phyloP scores from a whole-genome alignment of 1,140 invertebrate species.

The Drusus annulatus region DNA sequence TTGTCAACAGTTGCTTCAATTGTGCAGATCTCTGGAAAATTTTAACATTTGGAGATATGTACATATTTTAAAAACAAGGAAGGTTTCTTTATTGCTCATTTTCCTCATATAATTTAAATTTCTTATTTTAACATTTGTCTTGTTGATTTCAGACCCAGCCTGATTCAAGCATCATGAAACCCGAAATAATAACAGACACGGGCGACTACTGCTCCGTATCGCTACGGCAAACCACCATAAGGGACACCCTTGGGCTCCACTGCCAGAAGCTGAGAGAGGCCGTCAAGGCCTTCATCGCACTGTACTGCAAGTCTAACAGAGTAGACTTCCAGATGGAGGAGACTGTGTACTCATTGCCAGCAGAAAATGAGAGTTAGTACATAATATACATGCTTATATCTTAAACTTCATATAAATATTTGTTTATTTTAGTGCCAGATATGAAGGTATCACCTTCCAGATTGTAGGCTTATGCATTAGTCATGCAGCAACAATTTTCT shows the following conservation, averaged over 20 bases:
- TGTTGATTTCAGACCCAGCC: slow-evolving; percentile 66
- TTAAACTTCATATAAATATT: no score
- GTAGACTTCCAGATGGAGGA: slow-evolving; percentile 67
- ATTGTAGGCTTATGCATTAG: no score
- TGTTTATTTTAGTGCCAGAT: no score
- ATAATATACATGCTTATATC: no score
- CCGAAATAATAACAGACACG: slow-evolving; percentile 73
- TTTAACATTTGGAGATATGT: no score
- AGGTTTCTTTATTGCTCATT: no score
- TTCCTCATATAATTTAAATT: no score
- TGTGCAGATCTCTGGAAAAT: no score
- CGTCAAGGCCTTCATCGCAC: slow-evolving; percentile 64
- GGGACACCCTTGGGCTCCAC: slow-evolving; percentile 63
- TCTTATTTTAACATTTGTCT: slow-evolving; percentile 8
- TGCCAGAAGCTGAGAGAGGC: slow-evolving; percentile 66
- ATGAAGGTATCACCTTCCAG: no score
- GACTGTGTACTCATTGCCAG: slow-evolving; percentile 58
- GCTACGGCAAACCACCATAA: slow-evolving; percentile 63
- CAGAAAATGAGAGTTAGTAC: slow-evolving; percentile 61
- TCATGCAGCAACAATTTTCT: no score
- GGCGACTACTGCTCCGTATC: slow-evolving; percentile 67
- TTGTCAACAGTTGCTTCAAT: no score
- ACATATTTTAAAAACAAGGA: no score
- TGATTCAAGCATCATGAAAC: slow-evolving; percentile 71
- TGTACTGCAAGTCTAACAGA: slow-evolving; percentile 63